These are phyloP conservation scores for Drosophila meridiana DNA, from an alignment of 2,888 invertebrate genomes.

Conservation along the genomic window DNA sequence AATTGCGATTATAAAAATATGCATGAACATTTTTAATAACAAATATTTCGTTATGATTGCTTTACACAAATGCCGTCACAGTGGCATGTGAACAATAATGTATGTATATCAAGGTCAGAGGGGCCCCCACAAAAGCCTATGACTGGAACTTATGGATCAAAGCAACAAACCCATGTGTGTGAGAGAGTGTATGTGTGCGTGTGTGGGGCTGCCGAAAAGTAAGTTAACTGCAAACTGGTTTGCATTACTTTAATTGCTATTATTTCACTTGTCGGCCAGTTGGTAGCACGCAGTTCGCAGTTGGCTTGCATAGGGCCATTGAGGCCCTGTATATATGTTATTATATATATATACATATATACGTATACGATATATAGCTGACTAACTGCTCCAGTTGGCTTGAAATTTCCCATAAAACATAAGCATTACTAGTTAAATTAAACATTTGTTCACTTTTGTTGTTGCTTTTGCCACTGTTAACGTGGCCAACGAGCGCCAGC, in stretches of 20 bases:
- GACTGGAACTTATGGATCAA: constrained; percentile 60
- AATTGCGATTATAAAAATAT: constrained; percentile 52
- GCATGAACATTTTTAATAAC: constrained; percentile 35
- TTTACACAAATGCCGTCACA: constrained; percentile 31
- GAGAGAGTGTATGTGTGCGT: background rate
- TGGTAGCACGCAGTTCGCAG: constrained; percentile 20
- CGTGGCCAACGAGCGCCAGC: constrained; percentile 22
- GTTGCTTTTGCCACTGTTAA: constrained; percentile 31
- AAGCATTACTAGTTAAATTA: constrained; percentile 32
- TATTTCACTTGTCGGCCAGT: constrained; percentile 66
- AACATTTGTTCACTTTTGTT: constrained; percentile 47
- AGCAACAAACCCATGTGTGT: constrained; percentile 51
- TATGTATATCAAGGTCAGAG: constrained; percentile 77
- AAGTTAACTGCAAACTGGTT: constrained; percentile 68
- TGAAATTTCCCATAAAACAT: constrained; percentile 40
- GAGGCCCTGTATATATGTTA: constrained; percentile 18
- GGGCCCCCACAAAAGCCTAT: constrained; percentile 70
- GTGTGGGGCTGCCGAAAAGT: constrained; percentile 60
- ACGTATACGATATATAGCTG: background rate
- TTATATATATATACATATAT: constrained; percentile 1
- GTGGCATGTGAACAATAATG: constrained; percentile 59
- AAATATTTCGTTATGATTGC: constrained; percentile 61
- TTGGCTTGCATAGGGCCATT: constrained; percentile 50
- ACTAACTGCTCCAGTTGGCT: constrained; percentile 7
- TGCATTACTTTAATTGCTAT: constrained; percentile 75